Base-by-base conservation (phyloP, 1,140 invertebrate species). In the Leptinotarsa defecta region DNA sequence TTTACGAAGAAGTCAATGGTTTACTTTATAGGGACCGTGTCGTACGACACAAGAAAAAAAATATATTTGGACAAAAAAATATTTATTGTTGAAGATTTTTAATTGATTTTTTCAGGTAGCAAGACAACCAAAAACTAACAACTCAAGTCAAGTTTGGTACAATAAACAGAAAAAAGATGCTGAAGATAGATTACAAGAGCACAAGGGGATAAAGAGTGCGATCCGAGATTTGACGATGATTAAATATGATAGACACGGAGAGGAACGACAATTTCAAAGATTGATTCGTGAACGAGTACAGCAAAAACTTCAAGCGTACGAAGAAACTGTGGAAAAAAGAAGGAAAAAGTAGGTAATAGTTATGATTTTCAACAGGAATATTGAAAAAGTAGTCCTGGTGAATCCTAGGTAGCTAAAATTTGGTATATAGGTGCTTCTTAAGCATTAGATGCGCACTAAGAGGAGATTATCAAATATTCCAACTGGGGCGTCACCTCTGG, bases 271-370 rank as follows among this genome's bases (percentile, higher is more conserved):
- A 19, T 65, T 80, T 20, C 74, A 82, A 61, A 77, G 74, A 62
- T 62, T 73, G 24, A 77, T 84, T 48, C 63, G 76, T 49, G 74
- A 80, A 24, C 75, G 73, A 48, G 76, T 83, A 13, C 68, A 81
- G 43, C 57, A 77, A 34, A 82, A 81, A 74, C n/a, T 82, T 15
- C 67, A 82, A 72, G 77, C 74, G 20, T 83, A 84, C 62, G 82
- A 83, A n/a, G 75, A 79, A 65, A 68, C 68, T 22, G 65, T 85
- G 6, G 82, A 85, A 70, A 74, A 48, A 57, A 67, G 82, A 72
- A 77, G 84, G 17, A 74, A 80, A 61, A 84, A 76, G 83, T 84
- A 78, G 78, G 3, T 63, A 24, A 43, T 43, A 43, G 2, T 43
- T 43, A 11, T 34, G 27, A 34, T 34, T 34, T 43, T 43, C 0